Base-by-base conservation (phyloP, 1,140 invertebrate genomes). In the Drosophila ficusphila region DNA sequence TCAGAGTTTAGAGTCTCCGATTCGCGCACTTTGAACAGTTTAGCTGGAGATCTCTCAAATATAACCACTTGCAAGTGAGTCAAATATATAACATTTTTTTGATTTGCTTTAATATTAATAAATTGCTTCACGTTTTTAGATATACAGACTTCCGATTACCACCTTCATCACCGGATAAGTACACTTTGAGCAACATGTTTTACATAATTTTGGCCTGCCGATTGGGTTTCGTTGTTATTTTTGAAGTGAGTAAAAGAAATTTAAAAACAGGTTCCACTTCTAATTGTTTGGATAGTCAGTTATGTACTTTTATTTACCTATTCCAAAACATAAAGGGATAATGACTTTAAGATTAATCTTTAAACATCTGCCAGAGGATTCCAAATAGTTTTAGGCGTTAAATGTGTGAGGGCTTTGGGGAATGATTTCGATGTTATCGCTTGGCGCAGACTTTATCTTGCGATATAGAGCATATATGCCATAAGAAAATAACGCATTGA, bases 141-240 rank as follows among this genome's bases (percentile, higher is more conserved):
- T 88, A 88, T 25, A 65, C 95, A 23, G 97, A 97, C 90, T 98
- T 96, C 91, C 94, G 97, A 34, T 93, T 96, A 90, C 95, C 96
- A 44, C 96, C 96, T 0, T 91, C 92, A 46, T 92, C 93, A 9
- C 82, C 92, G 31, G 82, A 94, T 1, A 92, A 94, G 53, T 98
- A 98, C 76, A 91, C 95, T 60, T 93, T 95, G 65, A 95, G 94
- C 3, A 93, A 95, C 60, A 95, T 96, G 81, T 99, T 96, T 92
- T 99, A 98, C 97, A 95, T 97, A 68, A 94, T 99, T 51, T 93
- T 99, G 61, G 97, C 97, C 11, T 95, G 97, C 0, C 92, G 97
- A 62, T 92, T 99, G n/a, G 95, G 94, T 1, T 99, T 99, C 91
- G 95, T 99, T 25, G 96, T 99, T 4, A 93, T 98, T 2, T 99